These are phyloP conservation scores for Fulmarus glacialis DNA, from an alignment of 2,113 vertebrate species.

Conservation along the genomic window DNA sequence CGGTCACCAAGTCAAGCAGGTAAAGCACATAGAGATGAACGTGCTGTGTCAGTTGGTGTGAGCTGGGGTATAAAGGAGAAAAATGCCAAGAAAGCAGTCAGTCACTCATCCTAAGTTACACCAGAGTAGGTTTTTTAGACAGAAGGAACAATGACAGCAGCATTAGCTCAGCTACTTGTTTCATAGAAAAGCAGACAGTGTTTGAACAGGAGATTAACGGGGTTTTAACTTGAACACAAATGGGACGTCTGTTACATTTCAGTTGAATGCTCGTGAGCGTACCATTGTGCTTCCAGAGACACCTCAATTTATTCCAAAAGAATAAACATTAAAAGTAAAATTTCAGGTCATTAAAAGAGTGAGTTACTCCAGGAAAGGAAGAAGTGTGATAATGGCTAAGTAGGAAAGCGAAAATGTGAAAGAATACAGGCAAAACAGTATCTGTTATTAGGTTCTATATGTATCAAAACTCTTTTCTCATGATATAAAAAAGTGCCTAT, in stretches of 20 bases:
- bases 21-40: rapidly evolving
- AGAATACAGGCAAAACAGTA: not conserved
- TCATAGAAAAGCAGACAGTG: not conserved
- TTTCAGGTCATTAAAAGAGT: not conserved
- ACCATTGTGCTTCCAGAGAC: not conserved
- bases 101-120: not conserved
- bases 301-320: not conserved
- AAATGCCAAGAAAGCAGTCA: not conserved
- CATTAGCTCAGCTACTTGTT: not conserved
- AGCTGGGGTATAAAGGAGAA: not conserved
- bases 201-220: not conserved
- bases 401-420: not conserved
- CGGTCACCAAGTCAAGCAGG: not conserved
- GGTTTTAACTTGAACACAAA: not conserved
- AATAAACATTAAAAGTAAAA: not conserved
- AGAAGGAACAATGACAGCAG: not conserved
- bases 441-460: not conserved
- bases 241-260: not conserved
- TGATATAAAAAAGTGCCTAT: not conserved
- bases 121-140: not conserved
- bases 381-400: not conserved
- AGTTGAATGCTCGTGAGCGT: not conserved
- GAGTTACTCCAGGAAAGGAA: not conserved
- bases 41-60: not conserved
- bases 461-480: not conserved